phyloP scores from a whole-genome alignment of 2,113 vertebrate genomes.

The Xiphophorus maculatus region DNA sequence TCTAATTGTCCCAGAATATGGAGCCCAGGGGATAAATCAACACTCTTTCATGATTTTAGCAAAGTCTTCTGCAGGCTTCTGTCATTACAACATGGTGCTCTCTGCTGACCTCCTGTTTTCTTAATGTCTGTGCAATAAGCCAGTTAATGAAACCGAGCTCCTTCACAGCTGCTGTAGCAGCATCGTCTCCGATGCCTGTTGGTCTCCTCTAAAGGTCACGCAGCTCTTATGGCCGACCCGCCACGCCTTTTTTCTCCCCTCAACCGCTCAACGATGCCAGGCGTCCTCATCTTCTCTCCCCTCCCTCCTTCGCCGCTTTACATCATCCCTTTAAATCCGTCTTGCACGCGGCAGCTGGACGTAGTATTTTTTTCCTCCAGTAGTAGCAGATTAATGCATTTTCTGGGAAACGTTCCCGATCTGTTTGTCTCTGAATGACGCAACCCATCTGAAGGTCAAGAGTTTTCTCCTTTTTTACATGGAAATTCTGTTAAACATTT shows the following conservation, averaged over 20 bases:
- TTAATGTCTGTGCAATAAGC: constrained; percentile 11
- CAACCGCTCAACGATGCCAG: constrained; percentile 40
- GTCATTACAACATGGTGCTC: neutral
- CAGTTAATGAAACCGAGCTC: neutral
- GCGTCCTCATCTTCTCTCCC: neutral
- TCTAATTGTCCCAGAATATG: neutral
- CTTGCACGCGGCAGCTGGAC: constrained; percentile 12
- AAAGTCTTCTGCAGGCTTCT: neutral
- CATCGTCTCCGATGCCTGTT: constrained; percentile 42
- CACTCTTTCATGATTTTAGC: neutral
- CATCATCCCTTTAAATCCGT: constrained; percentile 32
- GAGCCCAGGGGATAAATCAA: neutral
- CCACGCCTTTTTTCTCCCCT: constrained; percentile 57
- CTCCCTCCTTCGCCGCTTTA: constrained; percentile 12
- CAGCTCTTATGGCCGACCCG: constrained; percentile 56
- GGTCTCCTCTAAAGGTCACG: constrained; percentile 53
- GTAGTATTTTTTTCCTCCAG: neutral
- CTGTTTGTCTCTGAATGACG: neutral
- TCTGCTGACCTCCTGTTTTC: neutral
- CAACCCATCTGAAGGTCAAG: neutral
- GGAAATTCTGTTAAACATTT: neutral
- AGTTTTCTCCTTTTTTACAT: neutral
- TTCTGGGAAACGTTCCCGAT: constrained; percentile 4
- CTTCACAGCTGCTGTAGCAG: constrained; percentile 27
- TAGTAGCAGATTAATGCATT: constrained; percentile 14